Percentiles rank a stretch among this genome's conserved stretches.
phyloP scores from a whole-genome alignment of 2,113 vertebrate species.

The Bothrops jararaca region DNA sequence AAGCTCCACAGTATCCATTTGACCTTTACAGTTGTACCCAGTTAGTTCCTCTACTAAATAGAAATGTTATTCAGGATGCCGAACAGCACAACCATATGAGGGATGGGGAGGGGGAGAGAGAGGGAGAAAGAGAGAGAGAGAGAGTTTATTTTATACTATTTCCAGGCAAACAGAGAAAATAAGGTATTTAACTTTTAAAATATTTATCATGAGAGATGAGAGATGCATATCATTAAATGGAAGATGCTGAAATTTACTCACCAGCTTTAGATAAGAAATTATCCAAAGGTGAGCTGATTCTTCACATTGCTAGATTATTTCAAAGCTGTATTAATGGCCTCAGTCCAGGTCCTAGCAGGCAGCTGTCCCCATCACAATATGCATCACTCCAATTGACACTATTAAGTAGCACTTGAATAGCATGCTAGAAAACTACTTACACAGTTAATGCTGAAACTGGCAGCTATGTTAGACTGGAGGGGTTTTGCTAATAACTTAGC shows the following conservation, averaged over 20 bases:
- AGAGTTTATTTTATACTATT: neutral
- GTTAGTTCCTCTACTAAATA: neutral
- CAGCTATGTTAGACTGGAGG: neutral
- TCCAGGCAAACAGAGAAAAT: neutral
- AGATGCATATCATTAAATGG: neutral
- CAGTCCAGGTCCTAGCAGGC: constrained; percentile 33
- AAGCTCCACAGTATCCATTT: neutral
- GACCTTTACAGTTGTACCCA: neutral
- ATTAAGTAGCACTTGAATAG: constrained; percentile 35
- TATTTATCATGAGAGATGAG: neutral
- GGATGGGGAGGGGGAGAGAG: neutral
- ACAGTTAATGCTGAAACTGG: constrained; percentile 16
- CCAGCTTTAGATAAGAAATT: neutral
- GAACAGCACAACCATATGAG: neutral
- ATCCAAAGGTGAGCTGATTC: constrained; percentile 40
- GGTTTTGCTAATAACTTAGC: neutral
- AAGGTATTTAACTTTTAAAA: neutral
- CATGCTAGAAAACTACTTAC: constrained; percentile 25
- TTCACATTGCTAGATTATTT: constrained; percentile 28
- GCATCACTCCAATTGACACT: neutral
- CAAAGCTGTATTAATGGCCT: constrained; percentile 28
- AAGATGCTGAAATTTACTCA: neutral
- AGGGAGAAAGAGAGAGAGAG: neutral
- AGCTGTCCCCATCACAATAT: constrained; percentile 44
- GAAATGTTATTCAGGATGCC: neutral